These are phyloP conservation scores for Axis porcinus DNA, from an alignment of 2,113 vertebrate species.

Conservation along the genomic window DNA sequence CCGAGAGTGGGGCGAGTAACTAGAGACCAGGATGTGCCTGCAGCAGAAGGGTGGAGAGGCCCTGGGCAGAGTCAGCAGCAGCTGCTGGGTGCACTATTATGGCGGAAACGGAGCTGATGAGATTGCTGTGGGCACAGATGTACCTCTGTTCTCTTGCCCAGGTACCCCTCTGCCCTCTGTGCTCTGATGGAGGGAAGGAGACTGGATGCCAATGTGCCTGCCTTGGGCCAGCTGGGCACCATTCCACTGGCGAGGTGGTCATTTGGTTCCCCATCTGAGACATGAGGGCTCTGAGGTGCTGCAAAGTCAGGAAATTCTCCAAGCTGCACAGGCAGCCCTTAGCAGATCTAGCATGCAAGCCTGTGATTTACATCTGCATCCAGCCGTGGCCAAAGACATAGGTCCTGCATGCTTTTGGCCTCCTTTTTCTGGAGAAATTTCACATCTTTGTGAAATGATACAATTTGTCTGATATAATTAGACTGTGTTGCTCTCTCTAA, in stretches of 20 bases:
- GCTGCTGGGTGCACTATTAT: background rate
- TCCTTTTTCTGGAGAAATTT: background rate
- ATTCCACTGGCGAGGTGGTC: background rate
- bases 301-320: background rate
- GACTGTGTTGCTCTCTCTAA: background rate
- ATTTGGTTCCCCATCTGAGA: background rate
- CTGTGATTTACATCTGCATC: background rate
- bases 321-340: background rate
- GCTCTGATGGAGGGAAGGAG: background rate
- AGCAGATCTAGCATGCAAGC: background rate
- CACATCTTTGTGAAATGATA: background rate
- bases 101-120: background rate
- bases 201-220: background rate
- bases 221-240: background rate
- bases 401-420: background rate
- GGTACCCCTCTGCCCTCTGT: background rate
- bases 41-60: fast-evolving
- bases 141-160: background rate
- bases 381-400: background rate
- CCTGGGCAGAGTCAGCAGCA: no score
- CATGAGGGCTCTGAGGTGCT: background rate
- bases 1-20: background rate
- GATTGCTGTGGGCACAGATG: background rate
- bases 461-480: background rate
- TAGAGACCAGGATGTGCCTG: background rate